Conservation (phyloP, 2,797 vertebrate genomes). For the Tachyglossus aculeatus region DNA sequence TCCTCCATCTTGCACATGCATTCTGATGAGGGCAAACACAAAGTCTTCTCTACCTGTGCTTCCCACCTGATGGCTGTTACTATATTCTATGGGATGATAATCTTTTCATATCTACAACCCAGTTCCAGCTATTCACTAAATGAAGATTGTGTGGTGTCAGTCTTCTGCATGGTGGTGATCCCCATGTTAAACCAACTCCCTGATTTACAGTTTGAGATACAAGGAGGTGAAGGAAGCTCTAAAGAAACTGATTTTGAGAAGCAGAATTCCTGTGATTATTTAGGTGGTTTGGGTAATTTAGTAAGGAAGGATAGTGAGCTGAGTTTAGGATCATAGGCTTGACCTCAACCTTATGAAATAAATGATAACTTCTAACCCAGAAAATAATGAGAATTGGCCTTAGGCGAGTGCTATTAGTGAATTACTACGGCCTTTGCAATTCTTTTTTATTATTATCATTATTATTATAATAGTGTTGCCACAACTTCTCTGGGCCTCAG, state of each 20-base stretch:
- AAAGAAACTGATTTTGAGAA: no score
- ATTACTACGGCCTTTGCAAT: no score
- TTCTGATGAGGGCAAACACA: slow-evolving; percentile 3
- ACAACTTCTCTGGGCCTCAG: no score
- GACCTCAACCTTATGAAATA: no score
- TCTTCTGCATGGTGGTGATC: slow-evolving; percentile 49
- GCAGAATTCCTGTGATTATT: neutral
- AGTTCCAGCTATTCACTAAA: neutral
- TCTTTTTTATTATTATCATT: no score
- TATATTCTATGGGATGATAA: slow-evolving; percentile 47
- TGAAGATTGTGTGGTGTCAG: slow-evolving; percentile 32
- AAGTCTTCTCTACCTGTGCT: slow-evolving; percentile 16
- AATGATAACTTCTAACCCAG: no score
- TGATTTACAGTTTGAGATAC: slow-evolving; percentile 53
- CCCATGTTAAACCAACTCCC: slow-evolving; percentile 55
- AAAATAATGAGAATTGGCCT: no score
- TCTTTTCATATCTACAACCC: slow-evolving; percentile 43
- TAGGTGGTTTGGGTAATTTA: slow-evolving; percentile 11
- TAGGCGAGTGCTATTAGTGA: no score
- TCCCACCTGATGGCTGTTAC: slow-evolving; percentile 33
- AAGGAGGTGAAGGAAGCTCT: slow-evolving; percentile 40
- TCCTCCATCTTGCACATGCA: slow-evolving; percentile 5
- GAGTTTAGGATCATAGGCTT: no score
- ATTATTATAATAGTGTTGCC: no score
- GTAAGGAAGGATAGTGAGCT: neutral